Conservation (phyloP, 1,140 invertebrate species). For the Helicoverpa armigera region DNA sequence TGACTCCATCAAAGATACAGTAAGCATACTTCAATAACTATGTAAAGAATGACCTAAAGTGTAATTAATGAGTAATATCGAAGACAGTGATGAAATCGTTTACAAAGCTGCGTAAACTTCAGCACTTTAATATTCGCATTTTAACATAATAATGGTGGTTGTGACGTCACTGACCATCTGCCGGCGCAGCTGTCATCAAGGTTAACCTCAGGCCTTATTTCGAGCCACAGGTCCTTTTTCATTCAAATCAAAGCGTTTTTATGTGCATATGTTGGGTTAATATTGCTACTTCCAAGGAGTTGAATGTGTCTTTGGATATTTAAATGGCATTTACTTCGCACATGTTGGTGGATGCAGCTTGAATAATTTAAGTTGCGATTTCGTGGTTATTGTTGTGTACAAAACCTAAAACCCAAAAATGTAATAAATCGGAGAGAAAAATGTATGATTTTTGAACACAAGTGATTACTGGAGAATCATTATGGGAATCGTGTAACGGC, state of each 20-base stretch:
- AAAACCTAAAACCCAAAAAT: too few species aligned
- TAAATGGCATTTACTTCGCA: not conserved
- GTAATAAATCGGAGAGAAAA: too few species aligned
- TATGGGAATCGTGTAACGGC: too few species aligned
- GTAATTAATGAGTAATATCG: conserved; percentile 22
- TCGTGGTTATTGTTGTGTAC: too few species aligned
- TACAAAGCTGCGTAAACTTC: conserved; percentile 40
- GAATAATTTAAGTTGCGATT: not conserved
- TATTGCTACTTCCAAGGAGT: not conserved
- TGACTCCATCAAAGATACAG: not conserved
- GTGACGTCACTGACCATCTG: conserved; percentile 52
- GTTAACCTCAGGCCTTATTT: conserved; percentile 47
- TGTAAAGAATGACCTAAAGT: not conserved
- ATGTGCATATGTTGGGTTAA: not conserved
- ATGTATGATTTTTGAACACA: too few species aligned
- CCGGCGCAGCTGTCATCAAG: conserved; percentile 52
- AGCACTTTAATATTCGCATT: conserved; percentile 19
- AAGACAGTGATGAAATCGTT: conserved; percentile 16
- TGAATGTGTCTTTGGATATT: conserved; percentile 7
- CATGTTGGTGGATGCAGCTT: conserved; percentile 1
- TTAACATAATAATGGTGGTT: conserved; percentile 25
- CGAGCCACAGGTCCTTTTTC: conserved; percentile 11
- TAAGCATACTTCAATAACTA: not conserved
- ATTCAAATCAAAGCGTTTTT: conserved; percentile 18
- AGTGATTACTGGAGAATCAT: too few species aligned